phyloP scores from a whole-genome alignment of 2,113 vertebrate genomes.

The Crotalus helleri region DNA sequence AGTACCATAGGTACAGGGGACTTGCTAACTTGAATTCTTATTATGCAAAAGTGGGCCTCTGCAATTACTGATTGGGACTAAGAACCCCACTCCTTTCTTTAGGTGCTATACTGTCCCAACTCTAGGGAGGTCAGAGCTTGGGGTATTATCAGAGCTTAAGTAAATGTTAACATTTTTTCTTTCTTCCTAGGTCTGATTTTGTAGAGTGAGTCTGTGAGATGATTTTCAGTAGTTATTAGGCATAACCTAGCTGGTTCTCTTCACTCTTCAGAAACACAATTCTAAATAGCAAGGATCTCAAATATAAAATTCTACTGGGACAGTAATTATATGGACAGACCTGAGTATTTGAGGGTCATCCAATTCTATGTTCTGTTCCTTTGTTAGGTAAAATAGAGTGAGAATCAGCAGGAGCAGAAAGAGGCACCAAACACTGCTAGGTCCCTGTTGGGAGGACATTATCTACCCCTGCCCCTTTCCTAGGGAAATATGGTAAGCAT shows the following conservation, averaged over 20 bases:
- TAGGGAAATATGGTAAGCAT: not conserved
- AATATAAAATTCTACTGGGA: not conserved
- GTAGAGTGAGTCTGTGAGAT: not conserved
- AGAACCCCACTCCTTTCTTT: not conserved
- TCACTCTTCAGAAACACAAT: not conserved
- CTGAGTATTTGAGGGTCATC: not conserved
- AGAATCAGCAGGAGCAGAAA: not conserved
- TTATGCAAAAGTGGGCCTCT: not conserved
- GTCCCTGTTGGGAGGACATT: not conserved
- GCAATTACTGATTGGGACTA: not conserved
- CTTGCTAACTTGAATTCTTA: not conserved
- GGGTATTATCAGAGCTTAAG: not conserved
- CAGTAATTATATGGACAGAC: not conserved
- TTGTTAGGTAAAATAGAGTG: not conserved
- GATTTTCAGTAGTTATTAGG: not conserved
- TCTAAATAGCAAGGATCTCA: not conserved
- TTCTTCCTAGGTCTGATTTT: not conserved
- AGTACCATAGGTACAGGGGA: not conserved
- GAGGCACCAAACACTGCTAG: not conserved
- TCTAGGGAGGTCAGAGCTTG: not conserved
- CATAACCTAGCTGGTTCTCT: not conserved
- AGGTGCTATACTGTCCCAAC: not conserved
- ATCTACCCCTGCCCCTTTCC: not conserved
- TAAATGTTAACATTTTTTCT: not conserved
- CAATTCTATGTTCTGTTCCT: not conserved